Base-by-base conservation (phyloP, 2,113 vertebrate species). In the Syngnathus scovelli region DNA sequence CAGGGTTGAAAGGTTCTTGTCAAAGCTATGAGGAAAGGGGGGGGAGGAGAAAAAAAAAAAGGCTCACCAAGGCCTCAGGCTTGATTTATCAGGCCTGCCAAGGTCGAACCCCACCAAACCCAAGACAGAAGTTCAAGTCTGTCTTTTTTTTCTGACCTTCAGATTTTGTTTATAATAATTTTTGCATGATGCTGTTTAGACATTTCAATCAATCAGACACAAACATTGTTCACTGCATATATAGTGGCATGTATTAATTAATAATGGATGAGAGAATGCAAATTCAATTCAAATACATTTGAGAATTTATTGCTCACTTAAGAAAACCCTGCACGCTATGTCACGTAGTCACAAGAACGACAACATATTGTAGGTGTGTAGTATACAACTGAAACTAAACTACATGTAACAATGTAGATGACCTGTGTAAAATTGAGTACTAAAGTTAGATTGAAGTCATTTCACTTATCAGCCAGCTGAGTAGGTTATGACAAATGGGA, bases 1-100 rank as follows among this genome's bases (percentile, higher is more conserved):
- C 76, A 69, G 19, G 65, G 84, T 72, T 79, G 61, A 83, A 72
- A 51, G 71, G 76, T 87, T 66, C 59, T 78, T 82, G 77, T 80
- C 83, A 79, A 72, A 54, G 75, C 63, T 70, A 81, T 67, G 67
- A 74, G 69, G 58, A 83, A 72, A 43, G 60, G 49, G 27, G 27
- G 27, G 27, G 3, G 27, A 15, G 27, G n/a, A n/a, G n/a, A n/a
- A n/a, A n/a, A 33, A 36, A 13, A 61, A 72, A 88, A 90, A 84
- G 74, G 85, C 70, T 63, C 81, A 66, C 36, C 52, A 21, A 79
- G 68, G 83, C 89, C 87, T 78, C 44, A 64, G 85, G 88, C 85
- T 80, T 74, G 81, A 85, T 85, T 86, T 86, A 87, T 89, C 37
- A 67, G 77, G 48, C 69, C 77, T 78, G 83, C 72, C 76, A 80